These are phyloP conservation scores for Syngnathus typhle DNA, from an alignment of 2,113 vertebrate genomes.

Conservation along the genomic window DNA sequence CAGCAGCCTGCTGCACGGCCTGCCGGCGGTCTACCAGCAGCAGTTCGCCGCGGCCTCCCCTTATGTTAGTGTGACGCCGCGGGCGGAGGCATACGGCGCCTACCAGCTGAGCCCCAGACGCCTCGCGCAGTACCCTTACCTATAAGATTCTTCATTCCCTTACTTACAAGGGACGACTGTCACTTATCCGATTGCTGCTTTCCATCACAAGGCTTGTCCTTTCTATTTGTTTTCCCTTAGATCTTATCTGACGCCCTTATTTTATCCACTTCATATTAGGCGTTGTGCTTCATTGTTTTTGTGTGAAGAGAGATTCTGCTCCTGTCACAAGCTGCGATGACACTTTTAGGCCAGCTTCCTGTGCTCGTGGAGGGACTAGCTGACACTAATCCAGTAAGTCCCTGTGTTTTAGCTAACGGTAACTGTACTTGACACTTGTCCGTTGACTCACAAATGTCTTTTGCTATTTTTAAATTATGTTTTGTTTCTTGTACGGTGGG, in stretches of 20 bases:
- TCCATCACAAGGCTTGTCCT: conserved; percentile 40
- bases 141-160: conserved; percentile 54
- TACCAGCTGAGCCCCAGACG: conserved; percentile 95
- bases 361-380: conserved; percentile 17
- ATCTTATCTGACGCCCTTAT: conserved; percentile 28
- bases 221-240: conserved; percentile 30
- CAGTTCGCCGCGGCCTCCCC: conserved; percentile 86
- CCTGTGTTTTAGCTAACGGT: conserved; percentile 35
- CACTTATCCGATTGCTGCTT: conserved; percentile 56
- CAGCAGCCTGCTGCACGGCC: conserved; percentile 84
- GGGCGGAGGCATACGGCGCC: conserved; percentile 89
- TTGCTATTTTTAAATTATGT: conserved; percentile 55
- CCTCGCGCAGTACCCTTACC: conserved; percentile 94
- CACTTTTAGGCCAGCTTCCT: conserved; percentile 32
- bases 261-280: conserved; percentile 37
- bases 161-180: conserved; percentile 35
- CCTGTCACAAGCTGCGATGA: conserved; percentile 42
- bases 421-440: conserved; percentile 35
- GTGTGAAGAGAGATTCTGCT: conserved; percentile 51
- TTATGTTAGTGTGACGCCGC: conserved; percentile 89
- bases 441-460: conserved; percentile 40
- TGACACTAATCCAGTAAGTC: conserved; percentile 34
- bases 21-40: conserved; percentile 90
- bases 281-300: conserved; percentile 38
- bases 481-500: conserved; percentile 24